Evolutionary conservation across 2,113 vertebrate genomes (phyloP).

Genomic region (Eleginops maclovinus): DNA sequence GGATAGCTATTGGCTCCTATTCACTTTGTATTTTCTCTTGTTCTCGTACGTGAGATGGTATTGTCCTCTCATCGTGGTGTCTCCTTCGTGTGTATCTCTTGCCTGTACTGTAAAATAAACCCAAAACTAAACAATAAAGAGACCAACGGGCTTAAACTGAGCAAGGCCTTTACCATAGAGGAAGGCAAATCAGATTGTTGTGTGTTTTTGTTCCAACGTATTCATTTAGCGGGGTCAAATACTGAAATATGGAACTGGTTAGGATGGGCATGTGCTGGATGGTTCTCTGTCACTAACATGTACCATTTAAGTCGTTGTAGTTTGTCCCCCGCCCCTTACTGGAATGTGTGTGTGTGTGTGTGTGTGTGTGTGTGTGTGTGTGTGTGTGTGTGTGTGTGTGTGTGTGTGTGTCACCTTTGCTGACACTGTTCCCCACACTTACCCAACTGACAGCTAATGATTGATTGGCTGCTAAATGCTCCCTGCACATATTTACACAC

Average conservation of each 20-base stretch:
- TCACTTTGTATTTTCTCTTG: no score
- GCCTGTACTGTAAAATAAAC: no score
- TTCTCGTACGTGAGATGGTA: no score
- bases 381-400: background rate
- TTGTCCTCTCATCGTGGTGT: no score
- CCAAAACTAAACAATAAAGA: background rate
- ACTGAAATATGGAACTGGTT: no score
- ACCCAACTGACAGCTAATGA: slow-evolving; percentile 70
- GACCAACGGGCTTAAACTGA: background rate
- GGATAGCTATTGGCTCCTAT: no score
- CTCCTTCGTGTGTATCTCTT: no score
- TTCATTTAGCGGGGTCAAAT: no score
- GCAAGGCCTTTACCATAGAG: background rate
- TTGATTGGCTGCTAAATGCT: slow-evolving; percentile 75
- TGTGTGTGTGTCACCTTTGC: slow-evolving; percentile 64
- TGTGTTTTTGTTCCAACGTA: no score
- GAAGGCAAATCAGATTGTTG: background rate
- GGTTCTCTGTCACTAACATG: no score
- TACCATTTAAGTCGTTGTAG: no score
- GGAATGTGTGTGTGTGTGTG: background rate
- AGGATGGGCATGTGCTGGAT: no score
- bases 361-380: slow-evolving; percentile 4
- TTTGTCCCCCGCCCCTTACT: background rate
- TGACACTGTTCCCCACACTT: slow-evolving; percentile 71
- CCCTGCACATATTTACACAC: slow-evolving; percentile 49